phyloP scores from a whole-genome alignment of 2,797 vertebrate species.

The Thunnus albacares region DNA sequence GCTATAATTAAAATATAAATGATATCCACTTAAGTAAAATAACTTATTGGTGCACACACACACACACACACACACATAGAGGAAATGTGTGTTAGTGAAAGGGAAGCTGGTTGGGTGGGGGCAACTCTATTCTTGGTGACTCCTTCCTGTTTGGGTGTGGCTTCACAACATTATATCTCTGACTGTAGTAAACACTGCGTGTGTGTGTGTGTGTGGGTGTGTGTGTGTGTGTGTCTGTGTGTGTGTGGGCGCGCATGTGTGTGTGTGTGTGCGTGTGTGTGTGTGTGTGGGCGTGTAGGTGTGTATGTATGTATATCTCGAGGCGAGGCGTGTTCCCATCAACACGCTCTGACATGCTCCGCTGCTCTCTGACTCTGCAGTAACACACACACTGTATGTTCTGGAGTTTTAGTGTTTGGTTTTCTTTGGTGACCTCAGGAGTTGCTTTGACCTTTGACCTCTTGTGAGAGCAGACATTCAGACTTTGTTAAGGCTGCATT shows the following conservation, averaged over 20 bases:
- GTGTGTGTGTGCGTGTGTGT: conserved; percentile 12
- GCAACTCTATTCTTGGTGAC: conserved; percentile 67
- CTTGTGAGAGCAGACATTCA: neutral
- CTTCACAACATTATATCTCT: conserved; percentile 38
- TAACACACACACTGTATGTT: neutral
- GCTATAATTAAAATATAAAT: too few relatives aligned
- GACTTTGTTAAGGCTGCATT: neutral
- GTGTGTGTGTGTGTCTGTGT: conserved; percentile 36
- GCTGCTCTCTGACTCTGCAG: conserved; percentile 18
- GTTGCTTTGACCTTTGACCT: conserved; percentile 52
- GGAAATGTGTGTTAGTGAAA: conserved; percentile 65
- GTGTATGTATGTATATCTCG: neutral
- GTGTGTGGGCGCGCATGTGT: neutral
- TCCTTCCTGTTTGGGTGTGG: conserved; percentile 76
- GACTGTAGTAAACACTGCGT: conserved; percentile 40
- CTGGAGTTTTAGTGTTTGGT: neutral
- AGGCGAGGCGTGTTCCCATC: conserved; percentile 27
- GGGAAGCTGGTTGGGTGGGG: conserved; percentile 70
- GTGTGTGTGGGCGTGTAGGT: conserved; percentile 4
- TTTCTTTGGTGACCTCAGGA: neutral
- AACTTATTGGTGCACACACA: too few relatives aligned
- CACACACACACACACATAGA: conserved; percentile 11
- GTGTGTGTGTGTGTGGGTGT: conserved; percentile 9
- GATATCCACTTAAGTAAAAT: too few relatives aligned
- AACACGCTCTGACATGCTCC: conserved; percentile 46